A percentile compares a stretch with the other conserved stretches of the same genome.
phyloP scores from a whole-genome alignment of 1,140 invertebrate genomes.

The Drosophila bocki region DNA sequence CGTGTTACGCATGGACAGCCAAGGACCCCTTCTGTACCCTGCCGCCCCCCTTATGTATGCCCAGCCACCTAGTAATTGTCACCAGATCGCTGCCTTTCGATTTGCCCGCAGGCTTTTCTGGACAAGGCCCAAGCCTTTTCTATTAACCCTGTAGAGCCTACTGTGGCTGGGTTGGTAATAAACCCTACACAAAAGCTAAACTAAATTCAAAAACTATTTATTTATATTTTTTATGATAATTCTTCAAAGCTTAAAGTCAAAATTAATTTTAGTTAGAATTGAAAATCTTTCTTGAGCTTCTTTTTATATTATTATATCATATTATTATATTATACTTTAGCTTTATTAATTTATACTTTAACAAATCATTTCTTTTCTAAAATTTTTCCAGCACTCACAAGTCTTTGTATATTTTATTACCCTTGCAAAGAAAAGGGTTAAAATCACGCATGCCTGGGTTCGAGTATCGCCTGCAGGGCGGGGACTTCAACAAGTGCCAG shows the following conservation, averaged over 20 bases:
- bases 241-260: no score
- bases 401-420: neutral
- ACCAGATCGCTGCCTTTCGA: constrained; percentile 60
- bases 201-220: no score
- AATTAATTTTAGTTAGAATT: no score
- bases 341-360: no score
- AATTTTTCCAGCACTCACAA: neutral
- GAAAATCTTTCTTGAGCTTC: no score
- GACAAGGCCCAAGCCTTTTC: constrained; percentile 19
- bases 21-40: constrained; percentile 11
- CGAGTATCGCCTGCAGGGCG: constrained; percentile 48
- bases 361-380: no score
- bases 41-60: neutral
- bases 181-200: no score
- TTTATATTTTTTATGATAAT: no score
- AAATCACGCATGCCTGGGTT: constrained; percentile 41
- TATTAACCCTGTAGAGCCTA: constrained; percentile 7
- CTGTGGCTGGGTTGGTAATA: neutral
- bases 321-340: no score
- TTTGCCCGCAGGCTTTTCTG: constrained; percentile 33
- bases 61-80: constrained; percentile 45
- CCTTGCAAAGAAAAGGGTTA: constrained; percentile 4
- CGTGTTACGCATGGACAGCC: constrained; percentile 57
- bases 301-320: no score
- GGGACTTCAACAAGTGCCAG: constrained; percentile 32